phyloP scores from a whole-genome alignment of 2,113 vertebrate species.

The Phaethornis superciliosus region DNA sequence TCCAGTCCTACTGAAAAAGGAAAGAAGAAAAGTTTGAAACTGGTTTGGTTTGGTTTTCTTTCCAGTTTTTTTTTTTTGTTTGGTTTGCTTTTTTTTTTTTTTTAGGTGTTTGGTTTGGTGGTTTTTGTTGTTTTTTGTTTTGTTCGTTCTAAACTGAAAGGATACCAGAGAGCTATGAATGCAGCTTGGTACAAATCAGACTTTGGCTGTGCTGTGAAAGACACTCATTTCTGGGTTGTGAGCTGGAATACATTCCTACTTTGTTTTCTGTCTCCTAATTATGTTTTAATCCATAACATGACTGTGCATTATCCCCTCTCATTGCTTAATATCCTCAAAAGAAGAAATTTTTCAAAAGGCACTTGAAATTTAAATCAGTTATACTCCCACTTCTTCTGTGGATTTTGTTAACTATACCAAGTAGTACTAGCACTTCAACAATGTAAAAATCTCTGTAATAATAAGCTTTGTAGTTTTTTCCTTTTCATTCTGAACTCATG shows the following conservation, averaged over 20 bases:
- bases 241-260: constrained; percentile 39
- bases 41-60: no score
- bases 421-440: not conserved
- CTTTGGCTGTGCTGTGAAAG: not conserved
- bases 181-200: not conserved
- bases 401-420: not conserved
- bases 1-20: not conserved
- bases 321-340: constrained; percentile 34
- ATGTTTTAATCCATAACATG: constrained; percentile 56
- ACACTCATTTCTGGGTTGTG: not conserved
- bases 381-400: not conserved
- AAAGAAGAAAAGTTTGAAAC: not conserved
- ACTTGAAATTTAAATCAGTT: constrained; percentile 39
- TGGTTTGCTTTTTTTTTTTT: not conserved
- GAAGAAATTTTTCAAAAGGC: constrained; percentile 24
- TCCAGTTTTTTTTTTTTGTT: no score
- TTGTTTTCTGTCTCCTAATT: constrained; percentile 32
- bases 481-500: not conserved
- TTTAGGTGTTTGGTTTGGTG: no score
- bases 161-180: not conserved
- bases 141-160: not conserved
- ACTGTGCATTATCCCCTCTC: constrained; percentile 22
- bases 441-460: not conserved
- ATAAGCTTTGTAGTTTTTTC: not conserved
- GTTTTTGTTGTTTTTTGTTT: no score